Evolutionary conservation across 2,888 invertebrate genomes (phyloP).

Genomic region (Archaeoteleia sp.): DNA sequence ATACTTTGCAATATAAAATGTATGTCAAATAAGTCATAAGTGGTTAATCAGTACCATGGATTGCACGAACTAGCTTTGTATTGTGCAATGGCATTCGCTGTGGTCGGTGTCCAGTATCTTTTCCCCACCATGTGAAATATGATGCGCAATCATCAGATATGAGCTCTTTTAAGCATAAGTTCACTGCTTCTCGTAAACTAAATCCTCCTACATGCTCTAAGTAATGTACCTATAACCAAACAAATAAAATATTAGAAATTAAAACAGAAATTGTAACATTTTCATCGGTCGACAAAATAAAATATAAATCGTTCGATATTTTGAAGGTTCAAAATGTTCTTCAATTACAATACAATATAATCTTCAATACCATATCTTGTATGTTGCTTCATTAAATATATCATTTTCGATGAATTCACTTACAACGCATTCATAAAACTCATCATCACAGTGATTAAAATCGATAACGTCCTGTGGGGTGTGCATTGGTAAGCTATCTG

Average conservation of each 20-base stretch:
- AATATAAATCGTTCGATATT: too few relatives aligned
- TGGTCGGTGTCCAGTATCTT: constrained; percentile 44
- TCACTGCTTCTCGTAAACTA: constrained; percentile 51
- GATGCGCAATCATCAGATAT: constrained; percentile 48
- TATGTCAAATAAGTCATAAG: too few relatives aligned
- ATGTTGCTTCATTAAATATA: too few relatives aligned
- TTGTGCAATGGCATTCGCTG: constrained; percentile 49
- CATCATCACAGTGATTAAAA: constrained; percentile 50
- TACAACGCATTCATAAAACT: constrained; percentile 46
- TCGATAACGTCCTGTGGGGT: constrained; percentile 44
- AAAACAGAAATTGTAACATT: constrained; percentile 2
- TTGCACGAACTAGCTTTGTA: constrained; percentile 49
- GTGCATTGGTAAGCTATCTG: constrained; percentile 45
- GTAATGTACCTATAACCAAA: constrained; percentile 50
- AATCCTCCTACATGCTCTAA: constrained; percentile 52
- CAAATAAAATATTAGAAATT: too few relatives aligned
- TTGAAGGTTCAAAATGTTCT: too few relatives aligned
- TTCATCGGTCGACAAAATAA: too few relatives aligned
- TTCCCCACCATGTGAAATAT: constrained; percentile 53
- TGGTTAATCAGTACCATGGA: constrained; percentile 50
- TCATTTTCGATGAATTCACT: constrained; percentile 15
- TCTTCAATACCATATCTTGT: too few relatives aligned
- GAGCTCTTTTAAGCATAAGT: constrained; percentile 49
- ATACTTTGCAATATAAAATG: too few relatives aligned
- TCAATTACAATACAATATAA: too few relatives aligned